A percentile compares a stretch with the other conserved stretches of the same genome.
These are phyloP conservation scores for Corynorhinus townsendii DNA, from an alignment of 2,113 vertebrate species.

Conservation along the genomic window DNA sequence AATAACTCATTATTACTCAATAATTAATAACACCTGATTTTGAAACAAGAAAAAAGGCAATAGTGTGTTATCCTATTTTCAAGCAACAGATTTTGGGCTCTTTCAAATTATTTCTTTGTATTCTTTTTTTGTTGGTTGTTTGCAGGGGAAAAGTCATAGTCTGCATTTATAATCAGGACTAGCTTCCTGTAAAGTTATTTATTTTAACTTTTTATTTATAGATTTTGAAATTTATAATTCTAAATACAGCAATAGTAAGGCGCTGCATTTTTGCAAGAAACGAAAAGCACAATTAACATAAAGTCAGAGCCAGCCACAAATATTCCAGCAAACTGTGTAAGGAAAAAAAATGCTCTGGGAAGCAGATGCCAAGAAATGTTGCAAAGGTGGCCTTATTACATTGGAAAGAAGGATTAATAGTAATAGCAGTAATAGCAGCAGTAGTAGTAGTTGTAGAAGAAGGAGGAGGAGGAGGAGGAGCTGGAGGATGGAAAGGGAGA, in stretches of 20 bases:
- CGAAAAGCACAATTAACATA: conserved; percentile 75
- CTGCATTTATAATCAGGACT: conserved; percentile 72
- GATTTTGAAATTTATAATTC: conserved; percentile 76
- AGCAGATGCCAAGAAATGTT: conserved; percentile 55
- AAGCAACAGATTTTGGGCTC: conserved; percentile 53
- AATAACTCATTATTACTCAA: neutral
- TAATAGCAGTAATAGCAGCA: neutral
- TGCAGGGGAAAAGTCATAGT: conserved; percentile 65
- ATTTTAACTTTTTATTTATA: conserved; percentile 76
- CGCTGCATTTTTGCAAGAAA: conserved; percentile 72
- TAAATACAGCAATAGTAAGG: conserved; percentile 72
- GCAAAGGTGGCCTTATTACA: conserved; percentile 47
- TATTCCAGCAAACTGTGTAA: conserved; percentile 61
- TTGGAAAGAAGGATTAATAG: neutral
- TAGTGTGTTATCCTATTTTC: conserved; percentile 37
- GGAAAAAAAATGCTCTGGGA: conserved; percentile 40
- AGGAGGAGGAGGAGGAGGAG: neutral
- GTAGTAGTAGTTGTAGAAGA: neutral
- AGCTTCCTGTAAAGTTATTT: conserved; percentile 75
- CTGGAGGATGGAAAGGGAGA: neutral
- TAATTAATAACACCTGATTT: conserved; percentile 49
- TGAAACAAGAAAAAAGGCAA: conserved; percentile 35
- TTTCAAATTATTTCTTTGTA: conserved; percentile 67
- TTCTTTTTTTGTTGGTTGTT: conserved; percentile 58
- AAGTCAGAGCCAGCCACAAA: conserved; percentile 71